Conservation (phyloP, 2,888 invertebrate genomes). For the Rhodophaea formosa region DNA sequence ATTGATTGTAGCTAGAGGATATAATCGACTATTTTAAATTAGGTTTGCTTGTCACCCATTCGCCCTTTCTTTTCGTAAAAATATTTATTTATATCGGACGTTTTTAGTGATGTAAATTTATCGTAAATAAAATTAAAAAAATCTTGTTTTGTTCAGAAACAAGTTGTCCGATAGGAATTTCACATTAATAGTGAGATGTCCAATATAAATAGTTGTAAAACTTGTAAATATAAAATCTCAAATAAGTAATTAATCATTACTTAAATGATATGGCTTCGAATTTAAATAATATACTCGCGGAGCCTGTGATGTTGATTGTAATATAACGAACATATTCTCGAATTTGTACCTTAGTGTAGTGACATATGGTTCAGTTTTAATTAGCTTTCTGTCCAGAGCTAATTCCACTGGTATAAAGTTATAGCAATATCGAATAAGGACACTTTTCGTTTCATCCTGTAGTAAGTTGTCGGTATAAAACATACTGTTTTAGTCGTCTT, state of each 20-base stretch:
- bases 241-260: neutral
- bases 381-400: neutral
- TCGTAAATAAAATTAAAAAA: neutral
- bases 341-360: slow-evolving; percentile 1
- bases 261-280: slow-evolving; percentile 1
- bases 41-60: neutral
- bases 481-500: no score
- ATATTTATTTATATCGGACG: neutral
- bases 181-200: neutral
- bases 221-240: slow-evolving; percentile 12
- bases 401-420: neutral
- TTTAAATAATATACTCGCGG: slow-evolving; percentile 7
- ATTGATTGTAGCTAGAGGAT: neutral
- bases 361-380: neutral
- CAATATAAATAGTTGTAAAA: neutral
- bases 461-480: no score
- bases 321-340: neutral
- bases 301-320: slow-evolving; percentile 5
- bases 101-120: neutral
- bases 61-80: neutral
- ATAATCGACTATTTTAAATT: neutral
- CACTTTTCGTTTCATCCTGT: no score
- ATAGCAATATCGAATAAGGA: no score
- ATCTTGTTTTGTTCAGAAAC: no score
- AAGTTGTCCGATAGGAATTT: neutral